A percentile compares a stretch with the other conserved stretches of the same genome.
phyloP scores from a whole-genome alignment of 1,140 invertebrate genomes.

The Zaprionus lachaisei region DNA sequence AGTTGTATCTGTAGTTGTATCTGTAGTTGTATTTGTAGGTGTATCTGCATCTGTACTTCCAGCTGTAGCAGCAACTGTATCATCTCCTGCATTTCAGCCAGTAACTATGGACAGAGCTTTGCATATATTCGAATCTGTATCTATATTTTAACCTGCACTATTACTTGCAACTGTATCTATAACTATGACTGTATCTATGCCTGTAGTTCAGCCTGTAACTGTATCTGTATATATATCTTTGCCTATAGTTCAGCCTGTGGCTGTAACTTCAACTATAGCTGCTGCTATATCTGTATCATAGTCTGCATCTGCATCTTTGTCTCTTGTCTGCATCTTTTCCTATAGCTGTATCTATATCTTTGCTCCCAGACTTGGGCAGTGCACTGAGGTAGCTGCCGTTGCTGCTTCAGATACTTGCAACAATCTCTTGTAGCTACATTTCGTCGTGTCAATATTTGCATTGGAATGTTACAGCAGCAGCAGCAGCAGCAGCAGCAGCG shows the following conservation, averaged over 20 bases:
- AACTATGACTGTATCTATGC: background rate
- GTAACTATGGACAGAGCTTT: too few species aligned
- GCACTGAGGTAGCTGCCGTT: slow-evolving; percentile 62
- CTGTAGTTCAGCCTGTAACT: background rate
- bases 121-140: background rate
- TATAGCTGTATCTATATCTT: background rate
- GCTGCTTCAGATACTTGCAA: slow-evolving; percentile 52
- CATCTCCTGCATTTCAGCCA: too few species aligned
- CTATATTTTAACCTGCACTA: background rate
- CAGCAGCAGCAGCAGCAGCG: slow-evolving; percentile 25
- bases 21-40: too few species aligned
- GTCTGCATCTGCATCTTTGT: background rate
- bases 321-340: too few species aligned
- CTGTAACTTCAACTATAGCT: too few species aligned
- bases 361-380: background rate
- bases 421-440: slow-evolving; percentile 29
- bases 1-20: too few species aligned
- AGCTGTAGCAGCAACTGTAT: too few species aligned
- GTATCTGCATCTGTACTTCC: too few species aligned
- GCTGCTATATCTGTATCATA: background rate
- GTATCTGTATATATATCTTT: background rate
- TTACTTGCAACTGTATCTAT: background rate
- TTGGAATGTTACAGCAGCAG: slow-evolving; percentile 59
- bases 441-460: slow-evolving; percentile 73
- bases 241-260: background rate